Evolutionary conservation across 2,797 vertebrate genomes (phyloP).

Genomic region (Triplophysa yarkandensis): DNA sequence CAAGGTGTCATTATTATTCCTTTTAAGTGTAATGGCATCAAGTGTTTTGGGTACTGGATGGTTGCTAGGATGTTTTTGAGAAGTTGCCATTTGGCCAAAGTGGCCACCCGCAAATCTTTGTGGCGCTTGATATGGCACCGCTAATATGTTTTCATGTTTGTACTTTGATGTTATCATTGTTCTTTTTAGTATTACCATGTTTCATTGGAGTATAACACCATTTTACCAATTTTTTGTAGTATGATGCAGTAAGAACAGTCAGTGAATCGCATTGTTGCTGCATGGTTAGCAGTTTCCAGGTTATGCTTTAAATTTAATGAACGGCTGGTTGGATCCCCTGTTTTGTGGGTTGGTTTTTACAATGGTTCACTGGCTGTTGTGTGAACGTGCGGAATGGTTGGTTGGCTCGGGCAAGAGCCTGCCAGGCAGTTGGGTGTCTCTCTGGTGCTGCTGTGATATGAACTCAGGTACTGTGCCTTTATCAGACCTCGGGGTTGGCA

Average conservation of each 20-base stretch:
- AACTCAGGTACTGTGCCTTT: slow-evolving; percentile 72
- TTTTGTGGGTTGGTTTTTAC: slow-evolving; percentile 32
- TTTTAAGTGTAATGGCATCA: too few species aligned
- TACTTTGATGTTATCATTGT: too few species aligned
- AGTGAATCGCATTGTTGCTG: slow-evolving; percentile 17
- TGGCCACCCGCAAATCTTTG: too few species aligned
- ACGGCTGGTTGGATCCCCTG: slow-evolving; percentile 67
- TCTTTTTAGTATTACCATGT: background rate
- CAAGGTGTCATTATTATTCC: background rate
- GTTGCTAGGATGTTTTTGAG: background rate
- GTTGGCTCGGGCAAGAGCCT: slow-evolving; percentile 55
- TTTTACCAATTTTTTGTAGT: background rate
- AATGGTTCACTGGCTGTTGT: slow-evolving; percentile 34
- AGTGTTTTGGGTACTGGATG: too few species aligned
- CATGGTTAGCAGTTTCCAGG: slow-evolving; percentile 37
- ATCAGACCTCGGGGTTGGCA: slow-evolving; percentile 49
- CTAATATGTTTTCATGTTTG: too few species aligned
- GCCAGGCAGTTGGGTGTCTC: slow-evolving; percentile 67
- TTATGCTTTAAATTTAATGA: slow-evolving; percentile 58
- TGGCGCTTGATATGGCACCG: too few species aligned
- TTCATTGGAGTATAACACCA: background rate
- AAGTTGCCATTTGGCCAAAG: too few species aligned
- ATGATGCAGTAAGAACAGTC: background rate
- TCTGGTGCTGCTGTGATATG: slow-evolving; percentile 73
- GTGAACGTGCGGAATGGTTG: slow-evolving; percentile 45